Percentiles rank a stretch among this genome's conserved stretches.
These are phyloP conservation scores for Siderastrea siderea DNA, from an alignment of 92 coral and sea anemone genomes.

Conservation along the genomic window DNA sequence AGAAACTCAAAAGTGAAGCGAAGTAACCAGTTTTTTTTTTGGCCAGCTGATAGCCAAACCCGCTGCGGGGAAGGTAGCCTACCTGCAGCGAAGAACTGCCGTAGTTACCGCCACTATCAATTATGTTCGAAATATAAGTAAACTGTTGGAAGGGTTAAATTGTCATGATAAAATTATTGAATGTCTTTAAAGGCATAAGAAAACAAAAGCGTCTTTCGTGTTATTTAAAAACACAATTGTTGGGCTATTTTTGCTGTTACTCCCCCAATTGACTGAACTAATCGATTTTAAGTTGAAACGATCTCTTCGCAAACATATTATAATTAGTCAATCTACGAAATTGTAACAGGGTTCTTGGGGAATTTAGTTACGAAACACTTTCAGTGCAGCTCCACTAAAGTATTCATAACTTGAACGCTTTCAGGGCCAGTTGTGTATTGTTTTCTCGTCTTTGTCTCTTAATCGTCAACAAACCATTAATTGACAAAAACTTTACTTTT, in stretches of 20 bases:
- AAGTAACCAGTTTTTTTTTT: too few species aligned
- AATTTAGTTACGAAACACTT: too few species aligned
- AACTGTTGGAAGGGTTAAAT: conserved; percentile 6
- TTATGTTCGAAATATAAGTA: neutral
- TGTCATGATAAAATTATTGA: neutral
- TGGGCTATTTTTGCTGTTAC: neutral
- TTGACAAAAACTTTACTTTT: too few species aligned
- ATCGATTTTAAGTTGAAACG: too few species aligned
- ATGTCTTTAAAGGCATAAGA: neutral
- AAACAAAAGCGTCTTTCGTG: conserved; percentile 11
- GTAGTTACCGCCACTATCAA: neutral
- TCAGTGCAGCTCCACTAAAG: neutral
- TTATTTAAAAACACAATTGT: neutral
- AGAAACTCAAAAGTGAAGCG: too few species aligned
- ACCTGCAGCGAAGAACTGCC: too few species aligned
- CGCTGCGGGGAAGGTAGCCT: too few species aligned
- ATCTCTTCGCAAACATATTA: conserved; percentile 2
- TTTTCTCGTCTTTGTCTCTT: neutral
- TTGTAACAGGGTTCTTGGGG: neutral
- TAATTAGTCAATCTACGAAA: neutral
- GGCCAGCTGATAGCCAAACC: too few species aligned
- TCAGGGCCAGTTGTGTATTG: conserved; percentile 1
- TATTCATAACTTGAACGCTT: conserved; percentile 5
- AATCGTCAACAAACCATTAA: too few species aligned
- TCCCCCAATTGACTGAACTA: neutral